phyloP scores from a whole-genome alignment of 2,113 vertebrate genomes.

The Ailuropoda melanoleuca region DNA sequence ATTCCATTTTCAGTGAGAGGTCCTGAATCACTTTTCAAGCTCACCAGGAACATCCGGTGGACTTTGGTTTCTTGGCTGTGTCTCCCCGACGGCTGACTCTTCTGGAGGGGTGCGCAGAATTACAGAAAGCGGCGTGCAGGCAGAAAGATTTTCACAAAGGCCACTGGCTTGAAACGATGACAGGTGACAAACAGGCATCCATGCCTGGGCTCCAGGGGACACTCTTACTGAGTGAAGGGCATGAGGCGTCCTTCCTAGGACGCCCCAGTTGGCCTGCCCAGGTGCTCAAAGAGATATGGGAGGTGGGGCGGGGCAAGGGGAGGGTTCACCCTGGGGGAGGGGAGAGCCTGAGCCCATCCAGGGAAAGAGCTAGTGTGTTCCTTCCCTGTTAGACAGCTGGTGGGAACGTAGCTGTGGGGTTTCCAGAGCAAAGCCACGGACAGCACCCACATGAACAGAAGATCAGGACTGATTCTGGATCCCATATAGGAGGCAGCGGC shows the following conservation, averaged over 20 bases:
- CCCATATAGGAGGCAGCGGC: background rate
- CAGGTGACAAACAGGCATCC: slow-evolving; percentile 37
- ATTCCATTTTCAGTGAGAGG: background rate
- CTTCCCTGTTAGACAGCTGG: slow-evolving; percentile 68
- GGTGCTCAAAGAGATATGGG: slow-evolving; percentile 65
- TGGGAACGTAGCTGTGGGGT: slow-evolving; percentile 35
- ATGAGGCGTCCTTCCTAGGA: slow-evolving; percentile 47
- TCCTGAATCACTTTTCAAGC: background rate
- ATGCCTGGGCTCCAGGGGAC: slow-evolving; percentile 34
- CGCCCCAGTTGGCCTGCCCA: slow-evolving; percentile 9
- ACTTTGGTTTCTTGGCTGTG: background rate
- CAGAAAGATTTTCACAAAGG: slow-evolving; percentile 40
- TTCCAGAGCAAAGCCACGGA: slow-evolving; percentile 59
- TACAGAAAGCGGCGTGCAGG: background rate
- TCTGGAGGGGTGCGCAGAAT: background rate
- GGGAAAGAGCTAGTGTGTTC: slow-evolving; percentile 60
- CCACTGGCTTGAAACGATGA: slow-evolving; percentile 60
- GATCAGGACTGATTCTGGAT: background rate
- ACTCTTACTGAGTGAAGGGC: slow-evolving; percentile 43
- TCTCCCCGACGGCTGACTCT: background rate
- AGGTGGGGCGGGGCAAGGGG: slow-evolving; percentile 49
- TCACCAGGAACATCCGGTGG: background rate
- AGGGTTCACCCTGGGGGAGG: slow-evolving; percentile 7
- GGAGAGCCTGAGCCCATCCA: slow-evolving; percentile 54
- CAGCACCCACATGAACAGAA: slow-evolving; percentile 33